phyloP scores from a whole-genome alignment of 92 coral and sea anemone species.

The Siderastrea siderea region DNA sequence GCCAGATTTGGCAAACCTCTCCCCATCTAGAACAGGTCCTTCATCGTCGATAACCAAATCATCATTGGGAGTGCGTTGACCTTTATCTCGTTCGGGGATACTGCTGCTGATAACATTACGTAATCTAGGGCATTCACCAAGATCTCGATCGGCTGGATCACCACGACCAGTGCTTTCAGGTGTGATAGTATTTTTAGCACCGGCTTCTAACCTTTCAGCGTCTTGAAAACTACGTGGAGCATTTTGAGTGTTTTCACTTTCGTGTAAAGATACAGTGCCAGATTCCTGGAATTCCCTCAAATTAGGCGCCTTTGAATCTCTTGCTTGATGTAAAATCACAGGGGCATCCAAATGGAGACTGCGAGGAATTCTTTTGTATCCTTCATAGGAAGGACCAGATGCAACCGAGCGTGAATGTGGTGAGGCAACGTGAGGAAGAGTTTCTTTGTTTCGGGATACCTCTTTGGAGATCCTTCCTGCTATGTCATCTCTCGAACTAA shows the following conservation, averaged over 20 bases:
- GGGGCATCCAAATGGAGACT: background rate
- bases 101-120: background rate
- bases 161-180: slow-evolving; percentile 11
- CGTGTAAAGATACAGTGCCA: background rate
- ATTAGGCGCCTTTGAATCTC: background rate
- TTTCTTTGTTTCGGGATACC: background rate
- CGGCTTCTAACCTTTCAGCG: background rate
- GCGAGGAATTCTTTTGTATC: background rate
- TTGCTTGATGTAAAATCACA: slow-evolving; percentile 20
- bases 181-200: background rate
- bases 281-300: background rate
- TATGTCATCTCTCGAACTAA: slow-evolving; percentile 37
- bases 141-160: background rate
- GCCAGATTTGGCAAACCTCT: background rate
- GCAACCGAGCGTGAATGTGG: background rate
- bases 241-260: background rate
- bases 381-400: background rate
- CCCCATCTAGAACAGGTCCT: background rate
- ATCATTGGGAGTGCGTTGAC: background rate
- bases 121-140: background rate
- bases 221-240: background rate
- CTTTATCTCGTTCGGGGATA: background rate
- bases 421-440: background rate
- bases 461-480: background rate
- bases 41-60: background rate